A percentile compares a stretch with the other conserved stretches of the same genome.
Conservation (phyloP, 1,140 invertebrate species). For the Drosophila saltans region DNA sequence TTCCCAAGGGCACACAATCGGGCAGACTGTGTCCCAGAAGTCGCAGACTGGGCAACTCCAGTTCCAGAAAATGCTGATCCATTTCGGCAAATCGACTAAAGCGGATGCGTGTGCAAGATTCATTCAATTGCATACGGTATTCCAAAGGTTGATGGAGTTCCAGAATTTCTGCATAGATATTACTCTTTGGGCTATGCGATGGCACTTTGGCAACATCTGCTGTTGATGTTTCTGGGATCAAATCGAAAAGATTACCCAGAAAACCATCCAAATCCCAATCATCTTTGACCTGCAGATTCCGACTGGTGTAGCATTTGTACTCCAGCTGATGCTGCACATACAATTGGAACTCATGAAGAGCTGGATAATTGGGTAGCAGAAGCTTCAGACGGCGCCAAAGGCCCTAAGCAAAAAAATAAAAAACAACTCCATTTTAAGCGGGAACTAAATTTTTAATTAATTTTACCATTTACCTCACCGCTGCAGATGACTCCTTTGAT, state of each 20-base stretch:
- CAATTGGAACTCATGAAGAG: constrained; percentile 39
- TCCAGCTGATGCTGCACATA: constrained; percentile 48
- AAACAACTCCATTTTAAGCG: not conserved
- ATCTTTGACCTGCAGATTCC: constrained; percentile 31
- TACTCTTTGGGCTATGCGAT: constrained; percentile 5
- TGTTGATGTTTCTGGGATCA: constrained; percentile 19
- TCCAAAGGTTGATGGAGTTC: constrained; percentile 47
- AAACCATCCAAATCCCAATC: constrained; percentile 48
- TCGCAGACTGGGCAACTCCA: constrained; percentile 55
- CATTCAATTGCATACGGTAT: constrained; percentile 59
- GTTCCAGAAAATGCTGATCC: constrained; percentile 65
- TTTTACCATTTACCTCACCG: not conserved
- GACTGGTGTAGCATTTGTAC: constrained; percentile 43
- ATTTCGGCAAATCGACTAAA: constrained; percentile 57
- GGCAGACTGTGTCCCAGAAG: constrained; percentile 69
- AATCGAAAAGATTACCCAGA: constrained; percentile 30
- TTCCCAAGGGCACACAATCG: constrained; percentile 45
- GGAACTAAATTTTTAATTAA: not conserved
- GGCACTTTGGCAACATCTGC: not conserved
- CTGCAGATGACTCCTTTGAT: constrained; percentile 42
- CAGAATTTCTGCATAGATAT: constrained; percentile 65
- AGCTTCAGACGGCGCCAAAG: constrained; percentile 51
- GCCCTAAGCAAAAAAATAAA: not conserved
- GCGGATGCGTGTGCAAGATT: constrained; percentile 39
- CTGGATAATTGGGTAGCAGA: constrained; percentile 49